Base-by-base conservation (phyloP, 2,113 vertebrate genomes). In the Psittacula cyanocephala region DNA sequence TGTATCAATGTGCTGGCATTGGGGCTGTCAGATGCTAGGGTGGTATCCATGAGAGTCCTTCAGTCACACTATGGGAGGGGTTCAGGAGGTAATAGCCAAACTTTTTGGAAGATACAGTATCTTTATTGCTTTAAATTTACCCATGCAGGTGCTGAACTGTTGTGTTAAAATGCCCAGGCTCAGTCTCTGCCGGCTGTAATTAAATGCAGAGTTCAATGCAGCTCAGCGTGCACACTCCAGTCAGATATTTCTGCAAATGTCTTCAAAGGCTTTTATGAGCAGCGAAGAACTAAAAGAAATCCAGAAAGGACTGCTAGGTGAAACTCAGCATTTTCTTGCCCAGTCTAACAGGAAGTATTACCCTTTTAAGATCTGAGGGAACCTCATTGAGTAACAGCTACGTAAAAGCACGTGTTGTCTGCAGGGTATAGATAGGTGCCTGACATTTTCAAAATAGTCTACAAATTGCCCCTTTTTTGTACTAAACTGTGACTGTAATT, bases 281-380 rank as follows among this genome's bases (percentile, higher is more conserved):
- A 50, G 41, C 29, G 62, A 80, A 91, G 44, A 59, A 65, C 44
- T 89, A 49, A 89, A 95, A 71, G 55, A 79, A 81, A 89, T 33
- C 19, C 67, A 87, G 89, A 46, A 91, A 57, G 62, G 53, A 69
- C 74, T 89, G 49, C 2, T 8, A 76, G 49, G 31, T 91, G 74
- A 91, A 95, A 87, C 41, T 87, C 81, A 74, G 87, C 89, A 43
- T 85, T 92, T 95, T 91, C 72, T 74, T 92, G 62, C 57, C 44
- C 37, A 70, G 76, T 88, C 88, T 92, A 11, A 95, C 78, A 81
- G 88, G 68, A 92, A 86, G 13, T 87, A 81, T 92, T 92, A 76
- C 20, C 65, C 59, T 93, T 88, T 92, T n/a, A 77, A 82, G 57
- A 91, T 88, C 31, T 85, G 47, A 89, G 75, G 59, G 63, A 89